phyloP scores from a whole-genome alignment of 2,113 vertebrate species.

The Leiothrix lutea region DNA sequence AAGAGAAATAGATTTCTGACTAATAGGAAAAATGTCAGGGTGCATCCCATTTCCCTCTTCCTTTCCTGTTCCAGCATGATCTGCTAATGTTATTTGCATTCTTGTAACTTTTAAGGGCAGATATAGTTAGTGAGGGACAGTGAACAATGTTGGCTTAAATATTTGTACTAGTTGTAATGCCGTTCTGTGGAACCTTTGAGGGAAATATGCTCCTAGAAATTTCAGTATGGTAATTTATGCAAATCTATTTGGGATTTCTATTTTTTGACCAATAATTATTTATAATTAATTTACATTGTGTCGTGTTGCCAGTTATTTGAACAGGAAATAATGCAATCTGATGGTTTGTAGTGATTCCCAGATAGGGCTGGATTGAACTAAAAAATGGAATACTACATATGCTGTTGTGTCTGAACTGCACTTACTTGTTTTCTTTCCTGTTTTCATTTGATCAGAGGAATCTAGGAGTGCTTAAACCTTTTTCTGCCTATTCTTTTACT shows the following conservation, averaged over 20 bases:
- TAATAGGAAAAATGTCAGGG: neutral
- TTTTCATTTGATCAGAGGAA: neutral
- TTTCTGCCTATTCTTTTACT: neutral
- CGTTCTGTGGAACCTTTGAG: neutral
- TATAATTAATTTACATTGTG: neutral
- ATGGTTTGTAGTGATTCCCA: neutral
- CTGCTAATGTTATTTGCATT: neutral
- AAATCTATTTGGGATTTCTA: neutral
- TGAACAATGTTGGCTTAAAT: neutral
- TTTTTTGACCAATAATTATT: neutral
- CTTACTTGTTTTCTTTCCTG: neutral
- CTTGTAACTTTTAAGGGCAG: neutral
- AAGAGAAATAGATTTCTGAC: neutral
- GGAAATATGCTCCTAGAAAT: neutral
- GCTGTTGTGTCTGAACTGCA: neutral
- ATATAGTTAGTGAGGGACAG: neutral
- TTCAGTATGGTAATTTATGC: neutral
- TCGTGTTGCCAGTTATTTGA: neutral
- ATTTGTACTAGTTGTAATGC: neutral
- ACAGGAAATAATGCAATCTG: neutral
- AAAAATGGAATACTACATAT: neutral
- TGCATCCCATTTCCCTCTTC: neutral
- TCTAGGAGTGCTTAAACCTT: neutral
- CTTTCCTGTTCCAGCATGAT: neutral
- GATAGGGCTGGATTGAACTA: neutral